Percentiles rank a stretch among this genome's conserved stretches.
These are phyloP conservation scores for Pipistrellus kuhlii DNA, from an alignment of 2,797 vertebrate species.

Conservation along the genomic window DNA sequence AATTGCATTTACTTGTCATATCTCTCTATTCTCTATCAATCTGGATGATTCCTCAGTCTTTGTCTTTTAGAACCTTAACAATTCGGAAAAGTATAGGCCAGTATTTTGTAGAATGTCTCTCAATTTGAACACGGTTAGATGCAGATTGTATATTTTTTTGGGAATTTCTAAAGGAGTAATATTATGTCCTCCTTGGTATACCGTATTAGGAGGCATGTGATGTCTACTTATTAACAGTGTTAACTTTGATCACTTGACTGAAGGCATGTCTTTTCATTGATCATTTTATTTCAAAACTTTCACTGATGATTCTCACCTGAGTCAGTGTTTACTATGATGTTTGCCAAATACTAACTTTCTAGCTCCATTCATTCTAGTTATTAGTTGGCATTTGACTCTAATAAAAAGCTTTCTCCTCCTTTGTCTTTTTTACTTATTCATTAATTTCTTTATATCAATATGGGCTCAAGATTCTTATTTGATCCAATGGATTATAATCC, in stretches of 20 bases:
- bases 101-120: not conserved
- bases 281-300: not conserved
- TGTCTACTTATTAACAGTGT: not conserved
- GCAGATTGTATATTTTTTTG: not conserved
- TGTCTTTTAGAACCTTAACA: not conserved
- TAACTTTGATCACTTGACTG: slow-evolving; percentile 3
- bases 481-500: not conserved
- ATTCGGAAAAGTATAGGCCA: not conserved
- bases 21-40: not conserved
- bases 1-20: not conserved
- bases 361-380: not conserved
- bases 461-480: not conserved
- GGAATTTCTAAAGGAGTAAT: not conserved
- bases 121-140: not conserved
- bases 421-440: not conserved
- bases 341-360: not conserved
- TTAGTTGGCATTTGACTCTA: not conserved
- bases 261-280: not conserved
- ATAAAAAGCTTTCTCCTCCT: not conserved
- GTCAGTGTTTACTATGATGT: not conserved
- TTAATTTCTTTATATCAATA: not conserved
- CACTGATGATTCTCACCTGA: not conserved
- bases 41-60: not conserved
- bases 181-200: not conserved
- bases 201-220: not conserved